Evolutionary conservation across 64 coral and sea anemone genomes (phyloP).

Genomic region (Actinia equina): DNA sequence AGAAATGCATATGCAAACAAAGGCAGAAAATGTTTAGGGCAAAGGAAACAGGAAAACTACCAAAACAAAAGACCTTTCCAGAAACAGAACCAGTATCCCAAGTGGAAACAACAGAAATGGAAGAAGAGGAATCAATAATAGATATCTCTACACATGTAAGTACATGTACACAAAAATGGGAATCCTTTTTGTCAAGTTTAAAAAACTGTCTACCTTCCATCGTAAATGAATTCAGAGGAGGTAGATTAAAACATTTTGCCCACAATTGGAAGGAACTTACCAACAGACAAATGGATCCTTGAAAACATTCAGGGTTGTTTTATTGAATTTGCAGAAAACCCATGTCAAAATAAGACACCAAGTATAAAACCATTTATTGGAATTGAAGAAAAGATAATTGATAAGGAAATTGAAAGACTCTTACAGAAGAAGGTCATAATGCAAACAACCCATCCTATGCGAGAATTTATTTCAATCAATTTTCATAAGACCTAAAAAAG

Average conservation of each 20-base stretch:
- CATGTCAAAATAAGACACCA: neutral
- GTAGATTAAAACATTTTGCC: constrained; percentile 20
- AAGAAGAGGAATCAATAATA: neutral
- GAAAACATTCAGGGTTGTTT: neutral
- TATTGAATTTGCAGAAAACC: neutral
- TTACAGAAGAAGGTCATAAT: too few relatives aligned
- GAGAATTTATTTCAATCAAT: too few relatives aligned
- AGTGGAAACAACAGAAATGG: constrained; percentile 2
- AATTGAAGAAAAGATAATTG: too few relatives aligned
- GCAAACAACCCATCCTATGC: too few relatives aligned
- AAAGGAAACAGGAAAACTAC: neutral
- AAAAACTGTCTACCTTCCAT: neutral
- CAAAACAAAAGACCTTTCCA: neutral
- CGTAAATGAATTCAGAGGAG: neutral
- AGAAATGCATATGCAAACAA: constrained; percentile 21
- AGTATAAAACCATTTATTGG: neutral
- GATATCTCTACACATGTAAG: neutral
- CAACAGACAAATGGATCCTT: constrained; percentile 2
- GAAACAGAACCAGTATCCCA: neutral
- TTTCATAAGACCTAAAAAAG: too few relatives aligned
- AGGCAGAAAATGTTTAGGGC: constrained; percentile 4
- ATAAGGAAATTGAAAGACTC: too few relatives aligned
- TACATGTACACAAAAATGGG: neutral
- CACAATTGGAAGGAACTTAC: neutral
- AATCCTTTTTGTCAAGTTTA: neutral